Base-by-base conservation (phyloP, 2,888 invertebrate genomes). In the Sesia apiformis region DNA sequence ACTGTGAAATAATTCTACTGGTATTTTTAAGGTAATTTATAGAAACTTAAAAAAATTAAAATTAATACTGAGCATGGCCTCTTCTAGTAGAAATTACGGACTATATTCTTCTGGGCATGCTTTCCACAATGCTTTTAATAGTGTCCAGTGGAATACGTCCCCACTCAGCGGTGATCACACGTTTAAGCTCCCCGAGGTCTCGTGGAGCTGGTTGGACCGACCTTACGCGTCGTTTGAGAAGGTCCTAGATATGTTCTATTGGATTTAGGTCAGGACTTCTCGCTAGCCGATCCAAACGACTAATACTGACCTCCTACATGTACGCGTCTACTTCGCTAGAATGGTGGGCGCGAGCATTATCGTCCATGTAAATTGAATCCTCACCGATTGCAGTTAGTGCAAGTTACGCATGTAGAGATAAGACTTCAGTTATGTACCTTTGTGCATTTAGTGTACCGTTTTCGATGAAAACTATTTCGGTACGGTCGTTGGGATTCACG, bases 401-500 rank as follows among this genome's bases (percentile, higher is more conserved):
- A 49, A 39, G 52, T 54, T 54, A 51, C 43, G 52, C 53, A 53
- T 54, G 52, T 39, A 39, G 39, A 52, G n/a, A 40, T 4, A 51
- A 53, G 42, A 55, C 7, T 57, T 56, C 42, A 41, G 55, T 55
- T 57, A 54, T 52, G 57, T 55, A 54, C 52, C 55, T 23, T 38
- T 56, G 58, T 42, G 43, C 57, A 57, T 53, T 54, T 50, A 58
- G 50, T 58, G 56, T 54, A 51, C 56, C 52, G 55, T 60, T 58
- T 55, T 55, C 55, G 23, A 23, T 23, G 46, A 56, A 54, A n/a
- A 57, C 51, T 55, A 54, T 39, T 52, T 59, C 57, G 38, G 54
- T 59, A 55, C 55, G 56, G 42, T 57, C 52, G 42, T 38, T 23
- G 43, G 39, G 23, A 55, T 51, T 52, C 53, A 58, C 39, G 39